These are phyloP conservation scores for Cynodonichthys magdalenae DNA, from an alignment of 2,797 vertebrate species.

Conservation along the genomic window DNA sequence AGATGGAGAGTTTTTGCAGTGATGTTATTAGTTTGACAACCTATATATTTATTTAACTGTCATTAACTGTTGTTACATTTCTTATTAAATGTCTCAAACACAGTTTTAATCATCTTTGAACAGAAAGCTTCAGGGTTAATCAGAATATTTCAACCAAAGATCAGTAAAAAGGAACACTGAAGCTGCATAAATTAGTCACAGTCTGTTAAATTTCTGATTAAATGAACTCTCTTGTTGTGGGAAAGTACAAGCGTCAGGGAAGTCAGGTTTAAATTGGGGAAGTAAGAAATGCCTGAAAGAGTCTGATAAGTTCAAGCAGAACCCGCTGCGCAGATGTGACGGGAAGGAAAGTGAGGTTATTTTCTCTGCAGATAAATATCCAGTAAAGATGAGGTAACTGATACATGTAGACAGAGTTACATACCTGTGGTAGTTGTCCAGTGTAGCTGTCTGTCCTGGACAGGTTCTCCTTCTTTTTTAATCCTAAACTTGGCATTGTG, in stretches of 20 bases:
- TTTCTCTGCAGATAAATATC: slow-evolving; percentile 3
- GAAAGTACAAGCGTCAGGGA: slow-evolving; percentile 35
- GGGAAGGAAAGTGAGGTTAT: slow-evolving; percentile 26
- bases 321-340: neutral
- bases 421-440: slow-evolving; percentile 74
- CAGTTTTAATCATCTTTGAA: too few species aligned
- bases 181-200: slow-evolving; percentile 13
- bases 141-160: neutral
- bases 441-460: slow-evolving; percentile 39
- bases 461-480: slow-evolving; percentile 55
- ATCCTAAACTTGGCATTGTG: slow-evolving; percentile 51
- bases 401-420: neutral
- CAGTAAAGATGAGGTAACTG: neutral
- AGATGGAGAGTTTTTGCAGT: too few species aligned
- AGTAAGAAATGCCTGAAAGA: slow-evolving; percentile 33
- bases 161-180: slow-evolving; percentile 21
- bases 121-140: neutral
- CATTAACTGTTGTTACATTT: neutral
- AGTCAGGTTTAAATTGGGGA: slow-evolving; percentile 51
- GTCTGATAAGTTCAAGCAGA: slow-evolving; percentile 2
- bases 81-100: neutral
- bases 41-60: too few species aligned
- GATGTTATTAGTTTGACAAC: too few species aligned
- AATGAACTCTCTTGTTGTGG: neutral
- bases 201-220: slow-evolving; percentile 12